Evolutionary conservation across 2,113 vertebrate species (phyloP).

Genomic region (Salvelinus namaycush): DNA sequence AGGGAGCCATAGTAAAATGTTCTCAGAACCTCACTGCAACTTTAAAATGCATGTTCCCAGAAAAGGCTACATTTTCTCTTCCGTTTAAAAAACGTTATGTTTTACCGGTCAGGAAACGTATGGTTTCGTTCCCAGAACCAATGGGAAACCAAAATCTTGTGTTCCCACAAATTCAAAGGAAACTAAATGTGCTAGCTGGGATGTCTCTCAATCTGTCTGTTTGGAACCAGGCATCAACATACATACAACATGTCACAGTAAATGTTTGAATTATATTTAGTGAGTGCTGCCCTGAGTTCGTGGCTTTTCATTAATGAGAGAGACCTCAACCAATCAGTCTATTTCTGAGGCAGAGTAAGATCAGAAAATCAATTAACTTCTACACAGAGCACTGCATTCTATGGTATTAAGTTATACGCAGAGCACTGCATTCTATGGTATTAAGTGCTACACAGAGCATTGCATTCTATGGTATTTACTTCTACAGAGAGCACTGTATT

Average conservation of each 20-base stretch:
- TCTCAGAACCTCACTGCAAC: too few relatives aligned
- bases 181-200: too few relatives aligned
- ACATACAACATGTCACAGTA: neutral
- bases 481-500: too few relatives aligned
- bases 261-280: neutral
- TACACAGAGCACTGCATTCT: conserved; percentile 33
- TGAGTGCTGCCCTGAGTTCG: neutral
- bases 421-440: neutral
- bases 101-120: too few relatives aligned
- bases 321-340: neutral
- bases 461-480: too few relatives aligned
- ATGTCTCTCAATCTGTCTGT: neutral
- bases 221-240: neutral
- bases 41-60: too few relatives aligned
- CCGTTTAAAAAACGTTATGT: too few relatives aligned
- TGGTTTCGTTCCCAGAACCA: too few relatives aligned
- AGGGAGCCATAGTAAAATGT: too few relatives aligned
- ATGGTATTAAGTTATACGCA: neutral
- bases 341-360: conserved; percentile 15
- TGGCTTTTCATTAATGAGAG: neutral
- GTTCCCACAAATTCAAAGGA: too few relatives aligned
- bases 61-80: too few relatives aligned
- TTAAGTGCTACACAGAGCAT: conserved; percentile 26
- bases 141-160: too few relatives aligned
- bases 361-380: conserved; percentile 34